Conservation (phyloP, 2,888 invertebrate genomes). For the Andrena haemorrhoa region DNA sequence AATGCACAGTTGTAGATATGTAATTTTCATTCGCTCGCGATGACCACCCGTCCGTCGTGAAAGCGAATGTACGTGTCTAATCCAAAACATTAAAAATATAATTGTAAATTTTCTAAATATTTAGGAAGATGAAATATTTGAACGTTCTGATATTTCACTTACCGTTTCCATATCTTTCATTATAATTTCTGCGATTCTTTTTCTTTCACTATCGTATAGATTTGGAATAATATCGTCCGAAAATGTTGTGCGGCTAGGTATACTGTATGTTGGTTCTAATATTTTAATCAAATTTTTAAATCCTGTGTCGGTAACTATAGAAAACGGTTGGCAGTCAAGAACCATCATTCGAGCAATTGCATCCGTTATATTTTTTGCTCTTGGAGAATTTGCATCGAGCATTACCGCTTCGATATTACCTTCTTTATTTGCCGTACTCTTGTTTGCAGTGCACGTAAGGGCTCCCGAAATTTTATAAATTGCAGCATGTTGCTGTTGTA, state of each 20-base stretch:
- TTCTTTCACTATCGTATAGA: too few relatives aligned
- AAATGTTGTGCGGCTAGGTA: neutral
- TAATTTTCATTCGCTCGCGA: constrained; percentile 2
- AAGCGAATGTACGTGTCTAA: neutral
- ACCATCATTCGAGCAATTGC: neutral
- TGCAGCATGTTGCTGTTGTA: neutral
- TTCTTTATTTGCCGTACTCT: too few relatives aligned
- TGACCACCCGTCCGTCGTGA: neutral
- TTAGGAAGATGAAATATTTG: too few relatives aligned
- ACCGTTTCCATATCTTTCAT: too few relatives aligned
- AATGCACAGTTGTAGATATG: neutral
- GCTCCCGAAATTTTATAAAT: neutral
- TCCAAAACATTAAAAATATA: neutral
- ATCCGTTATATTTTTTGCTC: neutral
- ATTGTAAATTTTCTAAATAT: neutral
- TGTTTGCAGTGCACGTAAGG: too few relatives aligned
- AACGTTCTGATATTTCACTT: too few relatives aligned
- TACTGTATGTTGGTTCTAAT: neutral
- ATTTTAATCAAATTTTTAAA: neutral
- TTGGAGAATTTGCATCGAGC: neutral
- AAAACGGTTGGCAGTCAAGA: neutral
- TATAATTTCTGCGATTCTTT: too few relatives aligned
- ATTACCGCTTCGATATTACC: too few relatives aligned
- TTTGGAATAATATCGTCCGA: too few relatives aligned
- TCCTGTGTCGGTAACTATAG: neutral